Evolutionary conservation across 2,888 invertebrate species (phyloP).

Genomic region (Tolmerus cingulatus): DNA sequence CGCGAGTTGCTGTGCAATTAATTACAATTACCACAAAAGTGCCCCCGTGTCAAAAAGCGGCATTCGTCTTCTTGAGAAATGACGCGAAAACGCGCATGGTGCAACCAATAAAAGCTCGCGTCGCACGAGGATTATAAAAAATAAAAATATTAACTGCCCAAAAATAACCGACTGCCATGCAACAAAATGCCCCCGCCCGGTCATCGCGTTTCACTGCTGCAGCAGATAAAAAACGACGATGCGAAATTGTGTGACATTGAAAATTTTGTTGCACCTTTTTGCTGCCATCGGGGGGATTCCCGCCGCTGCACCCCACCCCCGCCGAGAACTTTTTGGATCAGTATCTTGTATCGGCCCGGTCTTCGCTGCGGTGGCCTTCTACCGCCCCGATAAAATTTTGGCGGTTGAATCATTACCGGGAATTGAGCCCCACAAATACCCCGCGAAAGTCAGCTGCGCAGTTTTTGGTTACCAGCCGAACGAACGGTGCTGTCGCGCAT

Average conservation of each 20-base stretch:
- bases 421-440: background rate
- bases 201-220: background rate
- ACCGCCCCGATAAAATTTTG: background rate
- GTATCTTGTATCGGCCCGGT: background rate
- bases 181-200: background rate
- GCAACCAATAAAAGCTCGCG: background rate
- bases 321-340: background rate
- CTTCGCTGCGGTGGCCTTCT: background rate
- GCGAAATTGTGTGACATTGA: constrained; percentile 29
- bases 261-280: constrained; percentile 36
- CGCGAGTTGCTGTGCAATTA: background rate
- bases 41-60: background rate
- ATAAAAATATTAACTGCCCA: background rate
- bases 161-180: background rate
- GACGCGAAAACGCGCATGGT: background rate
- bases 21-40: background rate
- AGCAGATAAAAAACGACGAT: background rate
- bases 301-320: background rate
- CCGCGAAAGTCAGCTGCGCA: constrained; percentile 9
- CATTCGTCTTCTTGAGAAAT: background rate
- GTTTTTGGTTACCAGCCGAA: background rate
- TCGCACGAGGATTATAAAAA: background rate
- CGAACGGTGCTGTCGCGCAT: background rate
- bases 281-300: background rate
- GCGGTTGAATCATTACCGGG: constrained; percentile 23